Conservation (phyloP, 2,888 invertebrate genomes). For the Eilema depressum region DNA sequence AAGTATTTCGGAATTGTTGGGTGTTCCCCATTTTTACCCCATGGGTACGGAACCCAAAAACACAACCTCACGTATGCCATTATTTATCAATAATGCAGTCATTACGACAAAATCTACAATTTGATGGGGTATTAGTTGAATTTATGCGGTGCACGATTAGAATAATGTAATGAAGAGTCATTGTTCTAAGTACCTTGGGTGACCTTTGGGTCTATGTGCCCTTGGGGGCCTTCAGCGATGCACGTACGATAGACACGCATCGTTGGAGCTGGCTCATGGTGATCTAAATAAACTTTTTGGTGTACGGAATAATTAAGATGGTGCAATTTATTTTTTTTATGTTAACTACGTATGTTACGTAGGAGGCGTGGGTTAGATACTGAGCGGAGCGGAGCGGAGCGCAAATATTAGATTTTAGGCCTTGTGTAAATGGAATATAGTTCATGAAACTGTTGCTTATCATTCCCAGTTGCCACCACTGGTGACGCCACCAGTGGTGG, state of each 20-base stretch:
- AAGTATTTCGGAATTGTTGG: no score
- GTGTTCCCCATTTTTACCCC: no score
- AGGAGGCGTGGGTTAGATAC: no score
- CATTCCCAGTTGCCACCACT: no score
- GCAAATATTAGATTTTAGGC: no score
- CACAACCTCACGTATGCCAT: constrained; percentile 10
- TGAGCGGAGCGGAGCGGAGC: no score
- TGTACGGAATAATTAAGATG: no score
- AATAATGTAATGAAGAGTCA: constrained; percentile 18
- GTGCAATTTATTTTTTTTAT: no score
- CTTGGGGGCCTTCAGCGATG: constrained; percentile 12
- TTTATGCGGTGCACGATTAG: constrained; percentile 20
- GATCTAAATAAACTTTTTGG: background rate
- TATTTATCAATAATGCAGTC: background rate
- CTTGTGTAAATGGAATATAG: no score
- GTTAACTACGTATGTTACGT: no score
- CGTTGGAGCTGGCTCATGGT: background rate
- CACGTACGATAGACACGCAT: background rate
- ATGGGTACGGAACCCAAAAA: background rate
- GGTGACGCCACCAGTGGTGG: no score
- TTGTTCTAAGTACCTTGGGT: constrained; percentile 24
- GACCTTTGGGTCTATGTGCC: constrained; percentile 42
- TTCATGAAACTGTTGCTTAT: no score
- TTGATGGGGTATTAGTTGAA: constrained; percentile 11
- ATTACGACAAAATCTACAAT: background rate